Evolutionary conservation across 2,113 vertebrate genomes (phyloP), one percentile per base, ranked within the genome.

Genomic region (Microcebus ravelobensis): DNA sequence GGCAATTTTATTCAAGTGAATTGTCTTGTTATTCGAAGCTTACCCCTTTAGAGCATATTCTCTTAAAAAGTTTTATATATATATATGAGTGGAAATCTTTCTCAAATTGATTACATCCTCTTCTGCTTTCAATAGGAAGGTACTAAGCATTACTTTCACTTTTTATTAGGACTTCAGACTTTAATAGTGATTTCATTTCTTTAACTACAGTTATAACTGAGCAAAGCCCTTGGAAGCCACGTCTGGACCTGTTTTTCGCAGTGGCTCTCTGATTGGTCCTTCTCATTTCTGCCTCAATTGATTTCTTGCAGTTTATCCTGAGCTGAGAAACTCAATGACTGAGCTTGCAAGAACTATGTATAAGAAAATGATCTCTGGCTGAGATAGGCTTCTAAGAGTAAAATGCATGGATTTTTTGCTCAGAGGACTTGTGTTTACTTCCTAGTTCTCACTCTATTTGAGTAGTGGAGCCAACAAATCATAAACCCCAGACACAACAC

Each of bases 361-460:
- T 9, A 48, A 83, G 31, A 55, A 21, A 48, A n/a, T 50, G 55
- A 55, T 90, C 65, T 71, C 52, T 76, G 36, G 76, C 29, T 29
- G 34, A 81, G 59, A 76, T 18, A 59, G 1, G 9, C 61, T 93
- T 88, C 27, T n/a, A 13, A 45, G 71, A 88, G 31, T 36, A 48
- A 88, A 88, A 71, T 34, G 29, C 21, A 42, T 3, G 67, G 52
- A 85, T 59, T 77, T 21, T 74, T 57, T 63, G 48, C 42, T 76
- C 6, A 59, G 48, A 80, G 39, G 23, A 83, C 76, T 91, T 95
- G 18, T 34, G 77, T 59, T 93, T 79, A 77, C 74, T 86, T 94
- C 77, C 88, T 83, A 61, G 48, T 34, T 91, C 74, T 74, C 20
- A 7, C 9, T 86, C 63, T 88, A 34, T 71, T 70, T 82, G 48